Evolutionary conservation across 2,113 vertebrate genomes (phyloP), one percentile per base, ranked within the genome.

Genomic region (Etia nguti): DNA sequence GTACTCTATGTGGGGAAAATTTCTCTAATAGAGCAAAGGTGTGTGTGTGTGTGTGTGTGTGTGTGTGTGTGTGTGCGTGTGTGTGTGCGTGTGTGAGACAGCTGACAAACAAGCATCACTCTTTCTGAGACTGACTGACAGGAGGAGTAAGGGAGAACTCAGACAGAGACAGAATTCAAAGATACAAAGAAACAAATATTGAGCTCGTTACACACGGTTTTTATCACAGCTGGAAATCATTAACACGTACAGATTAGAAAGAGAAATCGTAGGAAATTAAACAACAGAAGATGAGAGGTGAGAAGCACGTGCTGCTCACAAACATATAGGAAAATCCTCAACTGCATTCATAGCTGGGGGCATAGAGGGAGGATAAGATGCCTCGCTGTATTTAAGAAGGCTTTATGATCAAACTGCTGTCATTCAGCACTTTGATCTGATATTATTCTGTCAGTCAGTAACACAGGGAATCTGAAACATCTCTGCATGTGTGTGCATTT

Each of bases 41-140:
- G 34, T 68, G 8, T 10, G 41, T 73, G 70, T 38, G n/a, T 60
- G 46, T 80, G 57, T 52, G 70, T 50, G 80, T 80, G 26, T 34
- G 54, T 41, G 91, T 81, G 31, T 54, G 54, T 34, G 90, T 80
- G 31, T 46, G 54, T 48, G 90, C 77, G 31, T 52, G 54, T 48
- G 90, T 52, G 52, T 54, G n/a, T 83, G 59, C 43, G 70, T 41
- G 81, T 55, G 34, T 26, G 55, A 41, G 91, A 88, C 89, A 90
- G 87, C 88, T 92, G 86, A 90, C 83, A 95, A 93, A 88, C 75
- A 90, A 60, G 87, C 82, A 73, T 88, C 70, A 57, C 55, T 90
- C 46, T 52, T 10, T 79, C 65, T 79, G 43, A 92, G 86, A 59
- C 56, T 86, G 88, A 93, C 82, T 92, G 92, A 91, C 91, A 93